phyloP scores from a whole-genome alignment of 2,888 invertebrate genomes.

The Drosophila stalkeri region DNA sequence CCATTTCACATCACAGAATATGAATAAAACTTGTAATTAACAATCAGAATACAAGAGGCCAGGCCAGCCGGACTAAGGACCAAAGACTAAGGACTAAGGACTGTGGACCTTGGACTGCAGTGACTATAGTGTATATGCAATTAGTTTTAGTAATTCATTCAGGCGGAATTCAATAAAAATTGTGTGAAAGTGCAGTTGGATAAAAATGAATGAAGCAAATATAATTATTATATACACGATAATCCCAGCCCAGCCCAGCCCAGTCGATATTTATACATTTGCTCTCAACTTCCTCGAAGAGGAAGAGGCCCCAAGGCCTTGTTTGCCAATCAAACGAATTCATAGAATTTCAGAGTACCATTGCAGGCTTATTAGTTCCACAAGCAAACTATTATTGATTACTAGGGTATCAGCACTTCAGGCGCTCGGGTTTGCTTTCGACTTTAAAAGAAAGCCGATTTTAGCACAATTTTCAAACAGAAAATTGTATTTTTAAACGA shows the following conservation, averaged over 20 bases:
- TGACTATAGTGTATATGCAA: background rate
- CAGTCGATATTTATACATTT: background rate
- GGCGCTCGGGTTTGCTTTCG: background rate
- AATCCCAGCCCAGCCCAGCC: too few species aligned
- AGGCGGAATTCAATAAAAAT: background rate
- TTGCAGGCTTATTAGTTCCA: background rate
- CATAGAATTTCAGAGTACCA: background rate
- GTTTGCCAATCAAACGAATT: background rate
- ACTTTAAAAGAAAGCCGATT: background rate
- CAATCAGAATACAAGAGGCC: background rate
- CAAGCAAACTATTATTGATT: background rate
- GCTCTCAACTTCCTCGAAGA: too few species aligned
- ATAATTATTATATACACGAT: background rate
- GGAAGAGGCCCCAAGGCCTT: too few species aligned
- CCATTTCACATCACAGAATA: background rate
- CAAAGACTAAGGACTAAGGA: background rate
- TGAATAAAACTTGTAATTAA: background rate
- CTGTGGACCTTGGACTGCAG: background rate
- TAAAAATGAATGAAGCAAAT: background rate
- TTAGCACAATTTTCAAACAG: conserved; percentile 3
- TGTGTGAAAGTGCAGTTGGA: background rate
- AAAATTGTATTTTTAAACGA: conserved; percentile 7
- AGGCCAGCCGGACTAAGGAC: background rate
- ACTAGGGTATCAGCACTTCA: background rate
- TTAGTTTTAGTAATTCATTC: background rate